Base-by-base conservation (phyloP, 2,113 vertebrate genomes). In the Smithornis capensis region DNA sequence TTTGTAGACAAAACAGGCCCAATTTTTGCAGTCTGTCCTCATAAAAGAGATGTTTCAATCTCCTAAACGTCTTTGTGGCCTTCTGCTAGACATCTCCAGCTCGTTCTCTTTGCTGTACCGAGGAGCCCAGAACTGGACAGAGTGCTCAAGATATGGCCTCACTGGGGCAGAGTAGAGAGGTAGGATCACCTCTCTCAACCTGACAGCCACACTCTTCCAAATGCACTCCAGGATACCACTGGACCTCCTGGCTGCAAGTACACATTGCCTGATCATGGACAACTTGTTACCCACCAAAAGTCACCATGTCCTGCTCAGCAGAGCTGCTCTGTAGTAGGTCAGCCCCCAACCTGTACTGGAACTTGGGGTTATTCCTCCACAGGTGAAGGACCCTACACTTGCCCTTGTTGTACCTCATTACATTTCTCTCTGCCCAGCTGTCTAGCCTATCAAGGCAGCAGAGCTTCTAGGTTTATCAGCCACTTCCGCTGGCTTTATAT, bases 91-190 rank as follows among this genome's bases (percentile, higher is more conserved):
- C 10, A 14, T 49, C 25, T 80, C 8, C 57, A 56, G 56, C 49
- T 63, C 49, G 25, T 35, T 56, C 13, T 56, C 18, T 53, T 19
- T 28, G 23, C n/a, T 62, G 2, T n/a, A 1, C n/a, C 38, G 38
- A 62, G 38, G n/a, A 78, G 14, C n/a, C 23, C 33, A 45, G 74
- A 62, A 19, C 55, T 53, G 33, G 25, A 53, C 25, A 25, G 21
- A 31, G 38, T 5, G 10, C 10, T 40, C 40, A 28, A 45, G 23
- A 3, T n/a, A 0, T 0, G 0, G 56, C 16, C 40, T 79, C n/a
- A 70, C 9, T 35, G 40, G 56, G 28, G 16, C 56, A 5, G 6
- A 45, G 4, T 2, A 45, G 33, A 69, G 45, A 22, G 5, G 4
- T 9, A 64, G 40, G 42, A 23, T 45, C 31, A 16, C 21, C 6